A percentile compares a stretch with the other conserved stretches of the same genome.
phyloP scores from a whole-genome alignment of 2,113 vertebrate species.

The Merops nubicus region DNA sequence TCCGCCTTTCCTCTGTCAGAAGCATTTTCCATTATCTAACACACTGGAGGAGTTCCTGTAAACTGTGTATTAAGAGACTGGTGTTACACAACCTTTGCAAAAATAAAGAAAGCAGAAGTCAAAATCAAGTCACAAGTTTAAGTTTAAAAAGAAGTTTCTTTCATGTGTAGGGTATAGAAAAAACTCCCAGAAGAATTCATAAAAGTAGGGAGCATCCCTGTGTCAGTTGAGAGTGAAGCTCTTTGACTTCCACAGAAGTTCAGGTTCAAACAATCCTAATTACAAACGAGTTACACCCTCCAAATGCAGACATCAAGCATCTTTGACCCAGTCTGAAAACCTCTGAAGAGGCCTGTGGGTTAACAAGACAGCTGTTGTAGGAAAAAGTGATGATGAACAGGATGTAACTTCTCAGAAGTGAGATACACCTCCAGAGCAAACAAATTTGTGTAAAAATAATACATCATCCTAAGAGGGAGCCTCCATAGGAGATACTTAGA shows the following conservation, averaged over 20 bases:
- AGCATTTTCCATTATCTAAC: conserved; percentile 55
- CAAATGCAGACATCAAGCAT: neutral
- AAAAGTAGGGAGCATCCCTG: neutral
- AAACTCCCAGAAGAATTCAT: neutral
- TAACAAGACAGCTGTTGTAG: neutral
- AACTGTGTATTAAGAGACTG: neutral
- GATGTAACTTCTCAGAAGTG: neutral
- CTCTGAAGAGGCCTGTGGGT: neutral
- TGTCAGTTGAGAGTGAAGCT: neutral
- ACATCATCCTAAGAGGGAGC: neutral
- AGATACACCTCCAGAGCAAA: neutral
- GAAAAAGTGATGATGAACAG: neutral
- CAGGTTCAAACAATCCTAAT: neutral
- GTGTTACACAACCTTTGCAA: neutral
- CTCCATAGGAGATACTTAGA: neutral
- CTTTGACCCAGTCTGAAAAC: neutral
- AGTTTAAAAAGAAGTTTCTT: neutral
- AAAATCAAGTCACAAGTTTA: neutral
- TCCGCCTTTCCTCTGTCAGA: neutral
- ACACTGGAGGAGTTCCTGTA: neutral
- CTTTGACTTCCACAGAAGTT: neutral
- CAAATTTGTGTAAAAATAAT: neutral
- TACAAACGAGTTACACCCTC: neutral
- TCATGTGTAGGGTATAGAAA: neutral
- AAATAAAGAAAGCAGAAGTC: conserved; percentile 10